Base-by-base conservation (phyloP, 2,113 vertebrate genomes). In the Cephalopterus ornatus region DNA sequence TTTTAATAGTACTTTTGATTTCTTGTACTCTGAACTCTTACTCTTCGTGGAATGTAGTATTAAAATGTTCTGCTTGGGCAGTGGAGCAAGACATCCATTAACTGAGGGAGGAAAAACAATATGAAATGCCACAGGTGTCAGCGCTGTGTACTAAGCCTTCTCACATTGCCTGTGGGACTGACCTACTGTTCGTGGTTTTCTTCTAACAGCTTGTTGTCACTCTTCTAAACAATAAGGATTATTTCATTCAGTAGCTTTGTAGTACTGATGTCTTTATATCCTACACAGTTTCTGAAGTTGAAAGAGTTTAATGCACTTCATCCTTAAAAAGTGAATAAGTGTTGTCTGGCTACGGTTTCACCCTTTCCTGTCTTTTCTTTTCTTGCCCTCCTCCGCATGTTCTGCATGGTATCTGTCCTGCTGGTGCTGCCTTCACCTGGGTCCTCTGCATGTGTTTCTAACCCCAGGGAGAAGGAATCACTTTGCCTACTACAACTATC, bases 401-500 rank as follows among this genome's bases (percentile, higher is more conserved):
- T 98, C 97, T 96, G 97, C 98, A 85, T 98, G 98, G 93, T 98
- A 88, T 98, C 98, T 97, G 88, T 97, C 94, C 98, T 97, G 97
- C 98, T 98, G 98, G 89, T 98, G 97, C 98, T 98, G 98, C 98
- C 98, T 99, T 98, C 98, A 98, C 97, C 98, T 98, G 98, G 98
- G 98, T 98, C 98, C 98, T 98, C 98, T 98, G 98, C 98, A 98
- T 99, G 98, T 97, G 96, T 97, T 98, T 97, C 96, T 97, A 97
- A 97, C 96, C 98, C 98, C 98, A 99, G 99, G 99, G 98, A 98
- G 99, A 98, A 99, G 99, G 98, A 99, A 98, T 98, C 99, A 99
- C 98, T 99, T 98, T 99, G 99, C 99, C 99, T 99, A 98, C 99
- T 99, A 98, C 99, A 97, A 97, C 98, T 99, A 98, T 98, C 99